A percentile compares a stretch with the other conserved stretches of the same genome.
Conservation (phyloP, 2,113 vertebrate genomes). For the Dicrurus megarhynchus region DNA sequence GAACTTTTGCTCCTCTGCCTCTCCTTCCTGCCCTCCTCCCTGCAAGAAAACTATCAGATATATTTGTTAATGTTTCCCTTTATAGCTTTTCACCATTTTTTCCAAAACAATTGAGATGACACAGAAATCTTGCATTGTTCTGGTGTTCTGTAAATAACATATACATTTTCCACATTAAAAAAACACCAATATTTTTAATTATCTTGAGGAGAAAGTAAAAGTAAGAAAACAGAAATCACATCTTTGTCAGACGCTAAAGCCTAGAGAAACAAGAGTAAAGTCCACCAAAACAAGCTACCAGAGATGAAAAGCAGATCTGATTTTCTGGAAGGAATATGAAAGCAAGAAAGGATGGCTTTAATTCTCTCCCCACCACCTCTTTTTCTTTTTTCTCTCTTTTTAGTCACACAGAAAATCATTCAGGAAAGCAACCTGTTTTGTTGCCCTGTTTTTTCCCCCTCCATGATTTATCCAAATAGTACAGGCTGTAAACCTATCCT, state of each 20-base stretch:
- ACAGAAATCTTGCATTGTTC: not conserved
- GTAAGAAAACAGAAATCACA: not conserved
- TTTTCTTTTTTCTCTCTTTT: not conserved
- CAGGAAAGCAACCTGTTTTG: not conserved
- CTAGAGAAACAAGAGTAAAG: not conserved
- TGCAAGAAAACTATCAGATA: not conserved
- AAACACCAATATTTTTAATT: not conserved
- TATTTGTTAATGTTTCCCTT: not conserved
- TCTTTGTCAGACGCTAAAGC: not conserved
- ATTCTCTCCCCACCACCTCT: not conserved
- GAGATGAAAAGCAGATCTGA: not conserved
- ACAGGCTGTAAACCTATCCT: conserved; percentile 80
- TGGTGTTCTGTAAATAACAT: not conserved
- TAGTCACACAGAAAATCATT: not conserved
- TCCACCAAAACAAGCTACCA: not conserved
- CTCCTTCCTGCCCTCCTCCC: not conserved
- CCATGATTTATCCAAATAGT: conserved; percentile 50
- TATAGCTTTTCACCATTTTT: not conserved
- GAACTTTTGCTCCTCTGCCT: conserved; percentile 58
- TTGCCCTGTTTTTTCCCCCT: not conserved
- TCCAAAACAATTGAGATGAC: not conserved
- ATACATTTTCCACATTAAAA: not conserved
- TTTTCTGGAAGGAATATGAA: not conserved
- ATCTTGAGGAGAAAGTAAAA: not conserved
- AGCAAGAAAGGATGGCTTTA: not conserved